phyloP scores from a whole-genome alignment of 2,113 vertebrate species.

The Serilophus lunatus region DNA sequence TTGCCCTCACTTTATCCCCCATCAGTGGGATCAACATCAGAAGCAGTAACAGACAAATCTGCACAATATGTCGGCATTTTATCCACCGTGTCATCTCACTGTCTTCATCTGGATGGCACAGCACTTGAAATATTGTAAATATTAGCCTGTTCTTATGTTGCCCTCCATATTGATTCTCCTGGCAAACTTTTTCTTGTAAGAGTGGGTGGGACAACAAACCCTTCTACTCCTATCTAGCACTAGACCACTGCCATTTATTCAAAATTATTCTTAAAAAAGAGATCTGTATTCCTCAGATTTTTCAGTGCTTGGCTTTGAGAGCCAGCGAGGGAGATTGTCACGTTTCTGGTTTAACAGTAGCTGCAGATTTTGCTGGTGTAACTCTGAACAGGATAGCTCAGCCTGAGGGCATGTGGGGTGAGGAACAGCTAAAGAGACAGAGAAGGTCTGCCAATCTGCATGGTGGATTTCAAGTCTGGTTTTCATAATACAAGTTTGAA shows the following conservation, averaged over 20 bases:
- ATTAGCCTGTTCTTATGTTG: neutral
- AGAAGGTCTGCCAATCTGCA: neutral
- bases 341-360: neutral
- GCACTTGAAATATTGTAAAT: neutral
- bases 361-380: neutral
- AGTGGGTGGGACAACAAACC: neutral
- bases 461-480: neutral
- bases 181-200: neutral
- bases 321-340: neutral
- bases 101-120: neutral
- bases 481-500: neutral
- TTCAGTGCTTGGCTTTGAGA: neutral
- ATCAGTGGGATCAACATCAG: neutral
- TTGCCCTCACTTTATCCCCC: neutral
- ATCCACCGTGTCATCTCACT: neutral
- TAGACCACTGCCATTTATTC: neutral
- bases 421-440: neutral
- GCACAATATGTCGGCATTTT: neutral
- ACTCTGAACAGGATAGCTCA: neutral
- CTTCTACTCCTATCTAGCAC: neutral
- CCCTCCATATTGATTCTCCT: neutral
- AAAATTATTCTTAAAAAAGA: neutral
- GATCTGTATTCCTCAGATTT: neutral
- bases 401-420: rapidly evolving
- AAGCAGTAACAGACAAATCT: neutral